These are phyloP conservation scores for Pelobates cultripes DNA, from an alignment of 2,797 vertebrate species.

Conservation along the genomic window DNA sequence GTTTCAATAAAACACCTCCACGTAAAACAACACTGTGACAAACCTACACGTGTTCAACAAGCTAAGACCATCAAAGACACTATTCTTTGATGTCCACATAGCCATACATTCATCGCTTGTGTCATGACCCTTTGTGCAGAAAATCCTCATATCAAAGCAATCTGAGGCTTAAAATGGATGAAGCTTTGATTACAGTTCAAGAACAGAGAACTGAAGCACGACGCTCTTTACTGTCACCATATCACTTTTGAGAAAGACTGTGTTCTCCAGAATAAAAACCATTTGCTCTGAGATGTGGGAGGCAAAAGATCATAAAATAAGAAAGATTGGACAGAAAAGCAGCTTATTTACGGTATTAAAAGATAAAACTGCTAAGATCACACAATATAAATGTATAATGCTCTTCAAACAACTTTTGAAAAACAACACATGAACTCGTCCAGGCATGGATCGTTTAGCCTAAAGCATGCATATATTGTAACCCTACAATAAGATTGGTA, in stretches of 20 bases:
- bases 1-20: conserved; percentile 16
- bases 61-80: conserved; percentile 30
- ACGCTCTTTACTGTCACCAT: conserved; percentile 28
- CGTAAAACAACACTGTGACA: conserved; percentile 15
- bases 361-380: too few relatives aligned
- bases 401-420: too few relatives aligned
- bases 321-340: conserved; percentile 17
- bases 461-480: too few relatives aligned
- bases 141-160: conserved; percentile 45
- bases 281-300: conserved; percentile 12
- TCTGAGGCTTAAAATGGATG: conserved; percentile 39
- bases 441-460: too few relatives aligned
- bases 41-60: conserved; percentile 19
- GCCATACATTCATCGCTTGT: conserved; percentile 24
- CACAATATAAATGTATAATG: too few relatives aligned
- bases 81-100: conserved; percentile 36
- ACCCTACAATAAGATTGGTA: too few relatives aligned
- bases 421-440: too few relatives aligned
- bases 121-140: conserved; percentile 37
- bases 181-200: conserved; percentile 43
- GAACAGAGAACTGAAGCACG: conserved; percentile 31
- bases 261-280: conserved; percentile 17
- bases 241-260: conserved; percentile 24
- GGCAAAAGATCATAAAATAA: conserved; percentile 42
- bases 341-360: too few relatives aligned